Evolutionary conservation across 2,888 invertebrate species (phyloP).

Genomic region (Scotopteryx bipunctaria): DNA sequence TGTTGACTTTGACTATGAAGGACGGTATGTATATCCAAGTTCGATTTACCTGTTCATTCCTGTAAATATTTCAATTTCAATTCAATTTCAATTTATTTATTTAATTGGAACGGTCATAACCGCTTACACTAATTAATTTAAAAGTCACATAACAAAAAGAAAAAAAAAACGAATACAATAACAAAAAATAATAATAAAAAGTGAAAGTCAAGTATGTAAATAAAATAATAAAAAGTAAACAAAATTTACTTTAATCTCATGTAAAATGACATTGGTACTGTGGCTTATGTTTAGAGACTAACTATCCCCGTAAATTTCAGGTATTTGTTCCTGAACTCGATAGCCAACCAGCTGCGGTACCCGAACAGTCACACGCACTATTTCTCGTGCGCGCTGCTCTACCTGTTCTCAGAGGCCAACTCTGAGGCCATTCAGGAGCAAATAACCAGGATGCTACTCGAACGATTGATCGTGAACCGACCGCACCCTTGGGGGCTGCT

Average conservation of each 20-base stretch:
- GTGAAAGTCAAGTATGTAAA: too few relatives aligned
- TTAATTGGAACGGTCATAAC: too few relatives aligned
- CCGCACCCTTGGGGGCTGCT: constrained; percentile 99
- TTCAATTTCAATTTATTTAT: too few relatives aligned
- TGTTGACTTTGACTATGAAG: constrained; percentile 98
- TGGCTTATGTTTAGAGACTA: too few relatives aligned
- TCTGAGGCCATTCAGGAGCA: constrained; percentile 99
- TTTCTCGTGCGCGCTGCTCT: constrained; percentile 98
- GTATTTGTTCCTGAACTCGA: constrained; percentile 98
- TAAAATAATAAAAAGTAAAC: too few relatives aligned
- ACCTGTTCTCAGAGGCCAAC: constrained; percentile 98
- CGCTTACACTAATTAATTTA: too few relatives aligned
- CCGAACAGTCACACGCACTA: constrained; percentile 99
- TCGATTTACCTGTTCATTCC: not conserved
- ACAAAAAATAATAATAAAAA: too few relatives aligned
- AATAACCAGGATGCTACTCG: constrained; percentile 97
- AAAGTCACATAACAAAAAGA: too few relatives aligned
- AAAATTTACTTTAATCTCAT: too few relatives aligned
- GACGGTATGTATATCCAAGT: constrained; percentile 71
- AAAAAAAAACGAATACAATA: too few relatives aligned
- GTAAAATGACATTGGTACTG: too few relatives aligned
- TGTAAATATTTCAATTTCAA: too few relatives aligned
- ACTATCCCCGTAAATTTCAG: constrained; percentile 67
- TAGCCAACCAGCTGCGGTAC: constrained; percentile 99
- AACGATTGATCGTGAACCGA: constrained; percentile 98